Evolutionary conservation across 2,888 invertebrate genomes (phyloP).

Genomic region (Mesoligia furuncula): DNA sequence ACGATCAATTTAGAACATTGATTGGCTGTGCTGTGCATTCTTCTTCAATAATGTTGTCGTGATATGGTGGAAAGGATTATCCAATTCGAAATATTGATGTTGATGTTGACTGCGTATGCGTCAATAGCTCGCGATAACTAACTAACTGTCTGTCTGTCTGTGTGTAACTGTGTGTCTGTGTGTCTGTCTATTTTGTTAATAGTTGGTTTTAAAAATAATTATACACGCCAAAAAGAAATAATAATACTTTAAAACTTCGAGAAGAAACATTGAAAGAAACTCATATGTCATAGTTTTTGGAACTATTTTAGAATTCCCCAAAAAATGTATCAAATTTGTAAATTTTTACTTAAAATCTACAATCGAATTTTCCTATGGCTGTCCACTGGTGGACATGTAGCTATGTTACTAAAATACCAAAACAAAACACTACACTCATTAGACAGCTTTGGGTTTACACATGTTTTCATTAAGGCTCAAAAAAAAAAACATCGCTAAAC

Average conservation of each 20-base stretch:
- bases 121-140: background rate
- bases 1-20: background rate
- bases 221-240: background rate
- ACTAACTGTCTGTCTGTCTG: too few relatives aligned
- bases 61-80: background rate
- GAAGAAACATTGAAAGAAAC: background rate
- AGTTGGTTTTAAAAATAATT: background rate
- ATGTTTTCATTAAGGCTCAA: background rate
- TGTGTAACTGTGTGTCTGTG: too few relatives aligned
- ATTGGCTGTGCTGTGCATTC: background rate
- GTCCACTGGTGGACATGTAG: background rate
- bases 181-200: too few relatives aligned
- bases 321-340: background rate
- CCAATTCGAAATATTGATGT: background rate
- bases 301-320: background rate
- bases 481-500: background rate
- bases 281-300: background rate
- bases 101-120: background rate
- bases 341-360: background rate
- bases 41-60: background rate
- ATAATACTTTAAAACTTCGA: background rate
- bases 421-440: background rate
- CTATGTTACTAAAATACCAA: background rate
- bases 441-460: background rate
- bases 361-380: background rate